Conservation (phyloP, 2,797 vertebrate species). For the Potorous gilbertii region DNA sequence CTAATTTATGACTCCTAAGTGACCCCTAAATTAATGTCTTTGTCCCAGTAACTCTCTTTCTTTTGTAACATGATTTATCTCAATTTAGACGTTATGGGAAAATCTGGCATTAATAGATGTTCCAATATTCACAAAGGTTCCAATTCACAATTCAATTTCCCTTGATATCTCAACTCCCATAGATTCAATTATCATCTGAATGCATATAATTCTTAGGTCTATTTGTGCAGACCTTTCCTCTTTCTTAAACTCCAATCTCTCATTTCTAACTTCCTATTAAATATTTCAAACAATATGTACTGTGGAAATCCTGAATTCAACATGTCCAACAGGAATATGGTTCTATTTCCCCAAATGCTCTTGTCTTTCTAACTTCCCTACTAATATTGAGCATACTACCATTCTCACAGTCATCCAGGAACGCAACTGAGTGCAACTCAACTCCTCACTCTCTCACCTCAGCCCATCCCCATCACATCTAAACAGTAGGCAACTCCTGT, state of each 20-base stretch:
- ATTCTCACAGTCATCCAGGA: neutral
- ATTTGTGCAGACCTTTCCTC: neutral
- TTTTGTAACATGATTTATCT: neutral
- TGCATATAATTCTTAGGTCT: neutral
- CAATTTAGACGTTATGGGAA: neutral
- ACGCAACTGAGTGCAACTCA: neutral
- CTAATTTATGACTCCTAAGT: neutral
- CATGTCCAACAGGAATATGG: neutral
- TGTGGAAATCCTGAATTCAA: neutral
- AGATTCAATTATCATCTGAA: neutral
- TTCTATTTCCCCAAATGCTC: neutral
- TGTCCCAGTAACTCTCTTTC: neutral
- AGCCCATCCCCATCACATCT: neutral
- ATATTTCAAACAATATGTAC: neutral
- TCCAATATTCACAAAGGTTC: neutral
- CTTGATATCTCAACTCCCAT: neutral
- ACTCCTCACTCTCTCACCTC: neutral
- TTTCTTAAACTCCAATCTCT: neutral
- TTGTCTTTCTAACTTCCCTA: neutral
- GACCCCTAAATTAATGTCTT: neutral
- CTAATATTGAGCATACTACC: neutral
- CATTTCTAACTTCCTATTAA: neutral
- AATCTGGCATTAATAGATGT: neutral
- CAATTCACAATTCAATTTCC: too few relatives aligned
- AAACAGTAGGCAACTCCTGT: neutral